Percentiles rank a stretch among this genome's conserved stretches.
phyloP scores from a whole-genome alignment of 2,797 vertebrate genomes.

The Squalus acanthias region DNA sequence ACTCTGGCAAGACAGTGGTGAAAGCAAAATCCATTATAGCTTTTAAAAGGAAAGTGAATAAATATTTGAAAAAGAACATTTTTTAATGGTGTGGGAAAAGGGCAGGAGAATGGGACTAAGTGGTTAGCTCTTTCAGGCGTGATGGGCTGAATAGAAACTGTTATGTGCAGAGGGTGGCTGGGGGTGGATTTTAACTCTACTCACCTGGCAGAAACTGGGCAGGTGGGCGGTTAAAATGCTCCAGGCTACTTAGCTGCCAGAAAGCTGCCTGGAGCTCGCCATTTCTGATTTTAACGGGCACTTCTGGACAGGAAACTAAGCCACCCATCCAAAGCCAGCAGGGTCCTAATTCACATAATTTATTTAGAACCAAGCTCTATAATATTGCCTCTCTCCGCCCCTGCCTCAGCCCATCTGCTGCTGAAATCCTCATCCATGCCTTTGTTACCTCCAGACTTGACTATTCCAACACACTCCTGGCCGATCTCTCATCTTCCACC shows the following conservation, averaged over 20 bases:
- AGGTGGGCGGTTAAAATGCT: background rate
- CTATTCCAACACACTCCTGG: background rate
- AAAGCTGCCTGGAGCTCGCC: background rate
- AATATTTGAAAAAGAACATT: background rate
- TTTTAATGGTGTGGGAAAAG: background rate
- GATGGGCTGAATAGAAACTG: background rate
- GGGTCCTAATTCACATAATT: background rate
- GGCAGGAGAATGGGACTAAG: background rate
- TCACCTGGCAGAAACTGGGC: background rate
- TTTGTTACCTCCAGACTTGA: background rate
- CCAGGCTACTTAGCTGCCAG: background rate
- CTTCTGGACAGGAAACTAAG: background rate
- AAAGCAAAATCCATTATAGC: background rate
- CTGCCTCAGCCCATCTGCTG: background rate
- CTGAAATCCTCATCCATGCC: background rate
- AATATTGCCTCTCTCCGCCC: background rate
- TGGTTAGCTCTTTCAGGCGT: background rate
- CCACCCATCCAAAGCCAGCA: background rate
- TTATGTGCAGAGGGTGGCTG: background rate
- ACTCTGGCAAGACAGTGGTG: background rate
- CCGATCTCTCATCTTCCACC: background rate
- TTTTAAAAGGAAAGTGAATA: background rate
- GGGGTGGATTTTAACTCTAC: background rate
- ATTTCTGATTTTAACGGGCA: background rate
- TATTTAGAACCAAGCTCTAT: background rate